Percentiles rank a stretch among this genome's conserved stretches.
Conservation (phyloP, 37 sponge, comb jelly and placozoan genomes). For the Halichondria panicea region DNA sequence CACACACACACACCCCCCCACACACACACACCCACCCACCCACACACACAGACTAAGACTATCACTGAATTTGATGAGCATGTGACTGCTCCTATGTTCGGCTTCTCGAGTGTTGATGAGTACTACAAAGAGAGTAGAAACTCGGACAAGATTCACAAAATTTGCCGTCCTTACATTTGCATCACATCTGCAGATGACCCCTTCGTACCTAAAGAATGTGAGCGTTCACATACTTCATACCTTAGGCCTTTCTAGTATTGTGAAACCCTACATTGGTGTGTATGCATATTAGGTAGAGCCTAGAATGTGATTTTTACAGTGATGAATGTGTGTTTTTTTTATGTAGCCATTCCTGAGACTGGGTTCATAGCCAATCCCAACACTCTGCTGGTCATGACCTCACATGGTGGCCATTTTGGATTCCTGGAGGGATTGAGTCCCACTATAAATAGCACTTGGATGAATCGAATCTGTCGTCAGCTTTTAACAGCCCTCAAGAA, state of each 20-base stretch:
- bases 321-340: conserved; percentile 1
- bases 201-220: conserved; percentile 67
- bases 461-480: conserved; percentile 48
- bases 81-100: conserved; percentile 58
- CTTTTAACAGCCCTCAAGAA: conserved; percentile 57
- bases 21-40: conserved; percentile 17
- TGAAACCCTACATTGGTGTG: too few relatives aligned
- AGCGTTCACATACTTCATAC: conserved; percentile 1
- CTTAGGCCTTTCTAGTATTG: too few relatives aligned
- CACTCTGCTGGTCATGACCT: conserved; percentile 55
- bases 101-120: conserved; percentile 56
- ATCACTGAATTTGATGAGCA: conserved; percentile 59
- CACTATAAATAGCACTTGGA: conserved; percentile 41
- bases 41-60: conserved; percentile 19
- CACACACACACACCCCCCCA: conserved; percentile 14
- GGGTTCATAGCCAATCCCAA: conserved; percentile 40
- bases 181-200: conserved; percentile 74
- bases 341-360: conserved; percentile 54
- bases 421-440: conserved; percentile 75
- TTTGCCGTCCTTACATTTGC: conserved; percentile 53
- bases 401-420: conserved; percentile 81
- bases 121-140: conserved; percentile 60
- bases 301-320: background rate
- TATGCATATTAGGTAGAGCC: too few relatives aligned
- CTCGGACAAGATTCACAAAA: conserved; percentile 34